Evolutionary conservation across 2,888 invertebrate genomes (phyloP), one percentile per base, ranked within the genome.

Genomic region (Pristionchus exspectatus): DNA sequence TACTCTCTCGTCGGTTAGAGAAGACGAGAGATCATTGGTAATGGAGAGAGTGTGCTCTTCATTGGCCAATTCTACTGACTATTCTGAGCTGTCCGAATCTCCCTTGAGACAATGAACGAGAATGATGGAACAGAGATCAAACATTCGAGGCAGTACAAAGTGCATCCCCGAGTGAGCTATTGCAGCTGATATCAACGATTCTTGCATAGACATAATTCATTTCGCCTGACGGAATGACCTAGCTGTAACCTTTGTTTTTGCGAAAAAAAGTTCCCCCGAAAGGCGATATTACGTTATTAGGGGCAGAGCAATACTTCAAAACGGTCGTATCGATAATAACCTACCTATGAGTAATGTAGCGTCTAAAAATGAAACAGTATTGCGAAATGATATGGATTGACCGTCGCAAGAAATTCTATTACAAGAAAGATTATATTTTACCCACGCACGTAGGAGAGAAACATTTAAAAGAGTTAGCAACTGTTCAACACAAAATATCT

Each of bases 91-190:
- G 59, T 59, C 63, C n/a, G 63, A 63, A n/a, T 63, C 24, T 63
- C 63, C 63, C 63, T 1, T 24, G 63, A 24, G 63, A 63, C 21
- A n/a, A 63, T 50, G 44, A 50, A 50, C 44, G 63, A 59, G 59
- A 63, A 63, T 63, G 63, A 63, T 63, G 24, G 63, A 63, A n/a
- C 63, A 63, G 63, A 63, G 63, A 63, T 63, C 63, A 63, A 63
- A 63, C 7, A 63, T 24, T 63, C 63, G 63, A 21, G 24, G n/a
- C 63, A n/a, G 59, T 5, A 59, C 21, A 18, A 63, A n/a, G 63
- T n/a, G 63, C n/a, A 63, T 63, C n/a, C 63, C 63, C 63, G 63
- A 63, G 63, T 63, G 63, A 9, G 63, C n/a, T n/a, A 24, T 63
- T 63, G 63, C 63, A 7, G 63, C 63, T 63, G 59, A 59, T 63